Percentiles rank a stretch among this genome's conserved stretches.
These are phyloP conservation scores for Syngnathus rostellatus DNA, from an alignment of 2,797 vertebrate genomes.

Conservation along the genomic window DNA sequence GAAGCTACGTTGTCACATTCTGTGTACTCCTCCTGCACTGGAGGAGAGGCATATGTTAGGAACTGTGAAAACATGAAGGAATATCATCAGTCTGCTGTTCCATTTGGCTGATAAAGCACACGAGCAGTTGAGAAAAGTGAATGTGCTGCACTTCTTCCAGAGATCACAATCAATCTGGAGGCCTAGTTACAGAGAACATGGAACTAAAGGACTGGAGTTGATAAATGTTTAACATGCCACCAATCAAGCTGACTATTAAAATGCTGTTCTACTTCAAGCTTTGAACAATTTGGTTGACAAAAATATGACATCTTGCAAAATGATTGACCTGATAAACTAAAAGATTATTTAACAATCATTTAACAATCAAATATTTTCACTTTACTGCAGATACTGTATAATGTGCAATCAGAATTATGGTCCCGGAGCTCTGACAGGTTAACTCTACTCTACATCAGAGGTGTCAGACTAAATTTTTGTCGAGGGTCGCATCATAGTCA, in stretches of 20 bases:
- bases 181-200: slow-evolving; percentile 30
- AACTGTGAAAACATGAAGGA: slow-evolving; percentile 49
- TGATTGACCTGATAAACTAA: not conserved
- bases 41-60: slow-evolving; percentile 39
- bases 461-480: too few species aligned
- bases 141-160: slow-evolving; percentile 36
- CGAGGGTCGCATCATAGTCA: too few species aligned
- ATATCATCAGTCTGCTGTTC: slow-evolving; percentile 38
- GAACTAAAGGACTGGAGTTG: slow-evolving; percentile 5
- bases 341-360: not conserved
- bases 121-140: slow-evolving; percentile 46
- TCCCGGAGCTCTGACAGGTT: not conserved
- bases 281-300: not conserved
- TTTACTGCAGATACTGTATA: not conserved
- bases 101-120: slow-evolving; percentile 48
- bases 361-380: not conserved
- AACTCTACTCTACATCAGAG: not conserved
- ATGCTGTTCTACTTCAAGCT: not conserved
- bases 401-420: not conserved
- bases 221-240: slow-evolving; percentile 43
- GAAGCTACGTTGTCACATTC: slow-evolving; percentile 27
- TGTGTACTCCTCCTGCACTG: slow-evolving; percentile 26
- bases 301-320: not conserved
- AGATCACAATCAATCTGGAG: slow-evolving; percentile 41
- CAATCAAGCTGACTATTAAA: slow-evolving; percentile 9